Conservation (phyloP, 2,113 vertebrate genomes). For the Urocolius indicus region DNA sequence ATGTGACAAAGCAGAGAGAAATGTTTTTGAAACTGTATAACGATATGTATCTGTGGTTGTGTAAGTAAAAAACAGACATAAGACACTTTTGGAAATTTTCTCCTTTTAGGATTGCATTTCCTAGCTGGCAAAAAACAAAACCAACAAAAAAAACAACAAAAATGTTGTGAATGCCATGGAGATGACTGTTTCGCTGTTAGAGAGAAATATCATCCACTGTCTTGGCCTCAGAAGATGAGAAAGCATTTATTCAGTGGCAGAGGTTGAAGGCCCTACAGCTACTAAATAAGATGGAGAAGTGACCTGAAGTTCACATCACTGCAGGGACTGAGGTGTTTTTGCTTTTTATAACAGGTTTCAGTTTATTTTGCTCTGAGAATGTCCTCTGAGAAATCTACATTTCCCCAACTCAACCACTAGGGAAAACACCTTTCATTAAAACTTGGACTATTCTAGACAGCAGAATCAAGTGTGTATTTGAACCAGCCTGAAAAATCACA, state of each 20-base stretch:
- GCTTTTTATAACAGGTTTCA: background rate
- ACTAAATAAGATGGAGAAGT: background rate
- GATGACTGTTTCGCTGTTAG: background rate
- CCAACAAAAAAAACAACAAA: background rate
- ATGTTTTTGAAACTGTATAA: background rate
- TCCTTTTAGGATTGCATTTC: background rate
- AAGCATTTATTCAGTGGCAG: background rate
- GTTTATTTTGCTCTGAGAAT: background rate
- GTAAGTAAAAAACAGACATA: background rate
- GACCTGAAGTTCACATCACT: background rate
- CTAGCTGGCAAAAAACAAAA: background rate
- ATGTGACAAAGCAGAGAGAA: background rate
- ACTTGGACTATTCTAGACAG: background rate
- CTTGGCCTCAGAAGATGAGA: background rate
- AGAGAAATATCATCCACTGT: background rate
- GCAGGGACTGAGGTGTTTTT: background rate
- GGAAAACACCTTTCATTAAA: background rate
- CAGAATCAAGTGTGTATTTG: background rate
- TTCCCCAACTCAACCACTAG: background rate
- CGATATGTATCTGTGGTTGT: background rate
- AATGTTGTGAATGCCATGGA: background rate
- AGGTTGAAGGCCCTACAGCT: background rate
- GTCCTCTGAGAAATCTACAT: background rate
- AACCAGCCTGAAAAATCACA: background rate
- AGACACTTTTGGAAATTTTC: background rate